These are phyloP conservation scores for Neosilurus hyrtlii DNA, from an alignment of 2,797 vertebrate species.

Conservation along the genomic window DNA sequence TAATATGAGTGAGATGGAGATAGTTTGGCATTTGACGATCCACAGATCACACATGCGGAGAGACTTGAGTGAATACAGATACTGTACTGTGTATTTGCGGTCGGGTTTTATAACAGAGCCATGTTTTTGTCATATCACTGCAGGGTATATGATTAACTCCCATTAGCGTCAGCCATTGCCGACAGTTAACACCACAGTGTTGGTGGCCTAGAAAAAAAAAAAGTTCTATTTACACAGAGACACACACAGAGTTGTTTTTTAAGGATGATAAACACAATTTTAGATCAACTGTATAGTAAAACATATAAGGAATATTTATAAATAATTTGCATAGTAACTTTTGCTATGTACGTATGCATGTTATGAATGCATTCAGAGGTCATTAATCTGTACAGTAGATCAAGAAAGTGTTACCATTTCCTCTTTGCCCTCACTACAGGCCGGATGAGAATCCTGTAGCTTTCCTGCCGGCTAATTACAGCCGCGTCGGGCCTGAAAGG, in stretches of 20 bases:
- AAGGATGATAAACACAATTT: neutral
- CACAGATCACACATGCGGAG: slow-evolving; percentile 2
- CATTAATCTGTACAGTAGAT: neutral
- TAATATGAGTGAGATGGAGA: neutral
- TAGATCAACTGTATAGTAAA: neutral
- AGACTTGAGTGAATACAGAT: slow-evolving; percentile 14
- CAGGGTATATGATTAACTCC: slow-evolving; percentile 80
- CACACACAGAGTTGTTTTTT: neutral
- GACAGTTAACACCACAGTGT: slow-evolving; percentile 68
- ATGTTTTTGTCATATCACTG: slow-evolving; percentile 71
- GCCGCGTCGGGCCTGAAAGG: slow-evolving; percentile 62
- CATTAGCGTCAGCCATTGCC: slow-evolving; percentile 67
- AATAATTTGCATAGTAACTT: neutral
- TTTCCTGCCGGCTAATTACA: slow-evolving; percentile 68
- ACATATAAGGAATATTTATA: neutral
- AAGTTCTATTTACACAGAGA: neutral
- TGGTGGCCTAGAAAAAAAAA: slow-evolving; percentile 58
- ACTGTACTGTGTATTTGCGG: slow-evolving; percentile 56
- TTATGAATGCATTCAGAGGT: neutral
- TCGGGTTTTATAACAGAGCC: slow-evolving; percentile 75
- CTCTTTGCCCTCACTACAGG: slow-evolving; percentile 60
- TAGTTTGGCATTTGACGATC: slow-evolving; percentile 18
- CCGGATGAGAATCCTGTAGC: slow-evolving; percentile 63
- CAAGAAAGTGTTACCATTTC: slow-evolving; percentile 23
- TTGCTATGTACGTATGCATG: neutral